A percentile compares a stretch with the other conserved stretches of the same genome.
These are phyloP conservation scores for Diplodus puntazzo DNA, from an alignment of 2,797 vertebrate species.

Conservation along the genomic window DNA sequence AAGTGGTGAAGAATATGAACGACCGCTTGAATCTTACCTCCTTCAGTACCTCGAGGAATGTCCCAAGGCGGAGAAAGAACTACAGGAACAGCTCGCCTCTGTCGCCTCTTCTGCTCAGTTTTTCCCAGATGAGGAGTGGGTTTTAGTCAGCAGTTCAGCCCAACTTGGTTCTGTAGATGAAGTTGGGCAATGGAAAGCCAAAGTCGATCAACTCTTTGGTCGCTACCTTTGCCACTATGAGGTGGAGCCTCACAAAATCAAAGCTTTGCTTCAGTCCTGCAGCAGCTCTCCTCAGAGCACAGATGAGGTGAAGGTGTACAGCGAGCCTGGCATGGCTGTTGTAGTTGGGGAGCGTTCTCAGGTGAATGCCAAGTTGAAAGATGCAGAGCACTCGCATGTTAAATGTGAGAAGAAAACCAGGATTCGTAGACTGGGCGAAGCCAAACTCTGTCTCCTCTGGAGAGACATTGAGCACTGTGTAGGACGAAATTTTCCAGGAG, in stretches of 20 bases:
- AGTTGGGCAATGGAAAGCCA: slow-evolving; percentile 41
- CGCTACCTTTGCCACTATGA: slow-evolving; percentile 61
- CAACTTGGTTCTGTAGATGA: not conserved
- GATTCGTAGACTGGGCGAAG: slow-evolving; percentile 23
- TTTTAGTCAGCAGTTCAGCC: slow-evolving; percentile 30
- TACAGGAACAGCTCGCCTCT: slow-evolving; percentile 40
- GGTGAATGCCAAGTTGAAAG: slow-evolving; percentile 45
- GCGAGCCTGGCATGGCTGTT: slow-evolving; percentile 39
- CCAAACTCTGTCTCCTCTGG: slow-evolving; percentile 54
- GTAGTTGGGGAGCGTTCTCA: slow-evolving; percentile 60
- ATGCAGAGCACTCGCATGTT: not conserved
- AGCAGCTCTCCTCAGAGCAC: slow-evolving; percentile 3
- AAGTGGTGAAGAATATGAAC: slow-evolving; percentile 34
- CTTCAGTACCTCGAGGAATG: slow-evolving; percentile 54
- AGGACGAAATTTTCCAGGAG: not conserved
- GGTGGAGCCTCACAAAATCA: slow-evolving; percentile 46
- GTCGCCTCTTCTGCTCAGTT: slow-evolving; percentile 53
- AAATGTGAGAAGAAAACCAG: slow-evolving; percentile 32
- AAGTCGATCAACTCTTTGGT: slow-evolving; percentile 53
- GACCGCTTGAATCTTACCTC: slow-evolving; percentile 34
- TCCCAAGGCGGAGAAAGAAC: slow-evolving; percentile 23
- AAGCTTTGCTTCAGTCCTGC: slow-evolving; percentile 50
- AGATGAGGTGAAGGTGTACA: slow-evolving; percentile 63
- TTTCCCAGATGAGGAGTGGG: slow-evolving; percentile 35
- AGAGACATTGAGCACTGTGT: slow-evolving; percentile 43